Evolutionary conservation across 2,797 vertebrate genomes (phyloP).

Genomic region (Dendrocincla tyrannina): DNA sequence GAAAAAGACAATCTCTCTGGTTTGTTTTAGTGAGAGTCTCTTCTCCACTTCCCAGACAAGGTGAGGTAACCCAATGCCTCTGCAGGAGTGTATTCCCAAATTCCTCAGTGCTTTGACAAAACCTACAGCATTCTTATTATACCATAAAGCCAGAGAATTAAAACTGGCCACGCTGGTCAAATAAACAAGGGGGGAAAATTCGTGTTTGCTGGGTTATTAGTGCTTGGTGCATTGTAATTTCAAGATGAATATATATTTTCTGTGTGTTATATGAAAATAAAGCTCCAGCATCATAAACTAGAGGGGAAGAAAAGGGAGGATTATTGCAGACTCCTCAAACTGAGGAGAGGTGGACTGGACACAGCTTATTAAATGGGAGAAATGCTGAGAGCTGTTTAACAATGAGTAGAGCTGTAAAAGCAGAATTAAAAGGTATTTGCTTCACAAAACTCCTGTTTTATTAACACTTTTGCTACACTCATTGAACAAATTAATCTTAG

Average conservation of each 20-base stretch:
- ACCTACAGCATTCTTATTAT: background rate
- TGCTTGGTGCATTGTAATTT: background rate
- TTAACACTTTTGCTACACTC: background rate
- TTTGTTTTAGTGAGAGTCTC: background rate
- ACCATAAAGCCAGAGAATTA: background rate
- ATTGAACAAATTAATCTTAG: background rate
- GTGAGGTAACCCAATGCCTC: background rate
- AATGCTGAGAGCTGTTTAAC: background rate
- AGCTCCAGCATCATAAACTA: background rate
- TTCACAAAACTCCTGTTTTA: background rate
- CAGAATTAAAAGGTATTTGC: background rate
- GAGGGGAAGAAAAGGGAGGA: background rate
- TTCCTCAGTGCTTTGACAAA: background rate
- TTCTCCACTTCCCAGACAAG: background rate
- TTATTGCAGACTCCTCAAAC: background rate
- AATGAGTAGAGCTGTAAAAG: background rate
- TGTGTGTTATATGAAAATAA: background rate
- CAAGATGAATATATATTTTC: background rate
- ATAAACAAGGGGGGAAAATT: background rate
- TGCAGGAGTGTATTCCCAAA: background rate
- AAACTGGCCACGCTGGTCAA: background rate
- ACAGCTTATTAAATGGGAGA: background rate
- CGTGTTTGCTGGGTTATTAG: background rate
- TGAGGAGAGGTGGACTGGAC: background rate
- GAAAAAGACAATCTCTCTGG: background rate